phyloP scores from a whole-genome alignment of 2,113 vertebrate species.

The Antechinus stuartii region DNA sequence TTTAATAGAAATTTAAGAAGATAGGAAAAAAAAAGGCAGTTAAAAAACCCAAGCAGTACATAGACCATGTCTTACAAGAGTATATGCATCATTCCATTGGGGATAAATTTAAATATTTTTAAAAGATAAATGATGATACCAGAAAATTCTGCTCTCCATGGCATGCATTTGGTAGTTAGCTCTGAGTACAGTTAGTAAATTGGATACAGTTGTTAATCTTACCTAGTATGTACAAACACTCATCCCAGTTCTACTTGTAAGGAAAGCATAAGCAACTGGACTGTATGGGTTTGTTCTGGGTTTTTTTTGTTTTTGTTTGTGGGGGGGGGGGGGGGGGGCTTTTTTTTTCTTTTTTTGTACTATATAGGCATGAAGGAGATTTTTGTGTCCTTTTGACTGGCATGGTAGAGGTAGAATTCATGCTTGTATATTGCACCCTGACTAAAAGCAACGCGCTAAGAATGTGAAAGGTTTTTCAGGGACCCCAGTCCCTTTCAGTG shows the following conservation, averaged over 20 bases:
- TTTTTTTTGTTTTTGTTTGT: too few relatives aligned
- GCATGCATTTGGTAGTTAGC: not conserved
- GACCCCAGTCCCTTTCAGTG: not conserved
- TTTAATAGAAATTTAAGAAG: not conserved
- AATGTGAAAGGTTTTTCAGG: not conserved
- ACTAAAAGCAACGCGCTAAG: not conserved
- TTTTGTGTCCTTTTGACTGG: not conserved
- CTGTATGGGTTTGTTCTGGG: not conserved
- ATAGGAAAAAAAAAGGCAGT: not conserved
- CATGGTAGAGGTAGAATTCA: not conserved
- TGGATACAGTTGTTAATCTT: not conserved
- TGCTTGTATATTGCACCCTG: not conserved
- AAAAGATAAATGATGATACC: not conserved
- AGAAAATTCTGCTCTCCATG: not conserved
- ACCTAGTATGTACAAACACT: not conserved
- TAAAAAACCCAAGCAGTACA: not conserved
- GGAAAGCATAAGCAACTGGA: not conserved
- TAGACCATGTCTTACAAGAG: not conserved
- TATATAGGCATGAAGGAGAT: not conserved
- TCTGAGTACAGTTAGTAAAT: not conserved
- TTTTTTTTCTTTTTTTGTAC: not conserved
- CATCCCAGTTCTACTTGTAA: not conserved
- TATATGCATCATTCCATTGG: not conserved
- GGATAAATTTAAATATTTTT: not conserved
- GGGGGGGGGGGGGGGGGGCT: too few relatives aligned